phyloP scores from a whole-genome alignment of 2,113 vertebrate genomes.

The Galbula dea region DNA sequence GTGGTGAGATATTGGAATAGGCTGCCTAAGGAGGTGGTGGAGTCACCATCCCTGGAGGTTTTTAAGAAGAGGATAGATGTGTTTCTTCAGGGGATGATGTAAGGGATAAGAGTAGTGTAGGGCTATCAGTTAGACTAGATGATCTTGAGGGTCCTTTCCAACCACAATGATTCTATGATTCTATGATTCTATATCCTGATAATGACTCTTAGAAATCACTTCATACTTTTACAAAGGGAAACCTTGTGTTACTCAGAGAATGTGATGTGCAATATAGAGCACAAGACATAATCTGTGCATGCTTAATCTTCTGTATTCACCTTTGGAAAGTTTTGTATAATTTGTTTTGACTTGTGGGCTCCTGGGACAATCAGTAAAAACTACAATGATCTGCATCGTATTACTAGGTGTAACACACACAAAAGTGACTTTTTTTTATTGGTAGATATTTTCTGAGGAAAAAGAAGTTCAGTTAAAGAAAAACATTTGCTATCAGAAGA shows the following conservation, averaged over 20 bases:
- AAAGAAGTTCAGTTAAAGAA: neutral
- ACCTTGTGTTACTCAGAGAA: neutral
- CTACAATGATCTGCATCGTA: rapidly evolving
- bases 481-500: neutral
- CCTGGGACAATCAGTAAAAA: neutral
- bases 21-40: too few relatives aligned
- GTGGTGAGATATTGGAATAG: too few relatives aligned
- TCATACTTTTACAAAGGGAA: neutral
- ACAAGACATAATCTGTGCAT: neutral
- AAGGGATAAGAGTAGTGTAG: too few relatives aligned
- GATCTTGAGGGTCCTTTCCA: too few relatives aligned
- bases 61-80: too few relatives aligned
- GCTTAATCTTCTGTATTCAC: neutral
- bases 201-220: neutral
- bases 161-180: too few relatives aligned
- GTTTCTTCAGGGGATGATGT: too few relatives aligned
- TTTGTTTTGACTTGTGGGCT: neutral
- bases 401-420: neutral
- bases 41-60: too few relatives aligned
- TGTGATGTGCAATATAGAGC: neutral
- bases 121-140: too few relatives aligned
- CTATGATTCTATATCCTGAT: too few relatives aligned
- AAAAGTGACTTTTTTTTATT: neutral
- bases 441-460: neutral
- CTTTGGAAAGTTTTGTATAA: neutral